Percentiles rank a stretch among this genome's conserved stretches.
These are phyloP conservation scores for Sturnira hondurensis DNA, from an alignment of 2,113 vertebrate genomes.

Conservation along the genomic window DNA sequence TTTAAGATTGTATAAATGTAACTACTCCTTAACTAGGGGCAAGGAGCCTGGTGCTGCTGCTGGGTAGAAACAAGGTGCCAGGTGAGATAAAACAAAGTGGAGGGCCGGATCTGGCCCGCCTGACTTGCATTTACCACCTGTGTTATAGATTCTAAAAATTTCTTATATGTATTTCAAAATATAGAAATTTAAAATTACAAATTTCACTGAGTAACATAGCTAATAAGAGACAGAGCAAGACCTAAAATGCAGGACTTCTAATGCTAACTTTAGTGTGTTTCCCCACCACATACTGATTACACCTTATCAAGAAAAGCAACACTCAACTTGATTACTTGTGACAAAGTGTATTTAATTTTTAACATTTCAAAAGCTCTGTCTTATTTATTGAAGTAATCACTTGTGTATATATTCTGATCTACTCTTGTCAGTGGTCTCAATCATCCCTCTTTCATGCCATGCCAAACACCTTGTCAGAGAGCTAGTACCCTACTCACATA, in stretches of 20 bases:
- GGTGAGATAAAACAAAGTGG: too few relatives aligned
- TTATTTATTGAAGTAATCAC: conserved; percentile 64
- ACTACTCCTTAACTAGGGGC: too few relatives aligned
- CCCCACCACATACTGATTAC: conserved; percentile 51
- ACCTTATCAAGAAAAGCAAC: conserved; percentile 65
- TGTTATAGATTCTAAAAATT: not conserved
- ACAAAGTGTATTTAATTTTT: conserved; percentile 70
- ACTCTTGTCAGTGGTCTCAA: conserved; percentile 27
- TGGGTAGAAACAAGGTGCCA: too few relatives aligned
- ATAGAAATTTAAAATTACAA: not conserved
- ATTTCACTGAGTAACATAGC: not conserved
- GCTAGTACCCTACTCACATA: not conserved
- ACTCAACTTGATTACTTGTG: conserved; percentile 65
- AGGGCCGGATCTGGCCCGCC: too few relatives aligned
- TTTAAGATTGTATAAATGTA: too few relatives aligned
- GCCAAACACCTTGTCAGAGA: not conserved
- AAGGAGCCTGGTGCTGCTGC: too few relatives aligned
- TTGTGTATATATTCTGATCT: conserved; percentile 38
- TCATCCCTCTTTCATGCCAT: not conserved
- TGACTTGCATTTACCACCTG: too few relatives aligned
- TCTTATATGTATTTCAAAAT: not conserved
- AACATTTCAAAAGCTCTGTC: conserved; percentile 50
- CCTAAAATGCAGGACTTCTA: not conserved
- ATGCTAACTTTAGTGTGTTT: conserved; percentile 34
- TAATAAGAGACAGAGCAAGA: not conserved